Conservation (phyloP, 2,888 invertebrate genomes). For the Argynnis bischoffii region DNA sequence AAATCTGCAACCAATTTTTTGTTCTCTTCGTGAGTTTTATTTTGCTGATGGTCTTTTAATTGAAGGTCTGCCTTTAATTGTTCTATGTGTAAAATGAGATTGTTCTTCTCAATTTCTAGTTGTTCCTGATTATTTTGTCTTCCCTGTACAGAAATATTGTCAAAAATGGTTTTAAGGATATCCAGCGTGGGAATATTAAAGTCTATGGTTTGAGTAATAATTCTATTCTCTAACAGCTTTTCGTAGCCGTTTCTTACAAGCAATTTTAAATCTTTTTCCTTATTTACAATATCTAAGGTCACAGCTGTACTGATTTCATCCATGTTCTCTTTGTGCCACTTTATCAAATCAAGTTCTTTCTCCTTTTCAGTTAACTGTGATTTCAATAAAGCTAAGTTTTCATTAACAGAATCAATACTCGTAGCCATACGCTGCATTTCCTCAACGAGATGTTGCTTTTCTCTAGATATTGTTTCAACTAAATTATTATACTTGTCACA, state of each 20-base stretch:
- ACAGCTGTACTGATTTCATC: constrained; percentile 67
- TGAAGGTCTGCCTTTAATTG: constrained; percentile 48
- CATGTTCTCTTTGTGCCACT: constrained; percentile 59
- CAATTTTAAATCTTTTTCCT: constrained; percentile 57
- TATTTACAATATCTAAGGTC: constrained; percentile 63
- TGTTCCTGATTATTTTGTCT: constrained; percentile 27
- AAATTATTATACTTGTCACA: constrained; percentile 51
- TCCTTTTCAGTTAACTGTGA: constrained; percentile 57
- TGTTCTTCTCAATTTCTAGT: constrained; percentile 46
- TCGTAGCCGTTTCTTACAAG: constrained; percentile 52
- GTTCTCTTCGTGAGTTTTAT: constrained; percentile 47
- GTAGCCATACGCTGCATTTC: constrained; percentile 49
- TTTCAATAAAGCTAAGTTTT: constrained; percentile 54
- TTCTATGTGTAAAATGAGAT: constrained; percentile 48
- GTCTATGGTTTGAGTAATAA: constrained; percentile 51
- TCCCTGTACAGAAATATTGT: constrained; percentile 49
- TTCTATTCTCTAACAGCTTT: constrained; percentile 52
- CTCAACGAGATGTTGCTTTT: constrained; percentile 51
- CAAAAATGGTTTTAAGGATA: constrained; percentile 54
- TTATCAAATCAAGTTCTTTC: constrained; percentile 59
- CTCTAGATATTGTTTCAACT: constrained; percentile 46
- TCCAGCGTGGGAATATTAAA: constrained; percentile 46
- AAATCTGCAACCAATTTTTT: constrained; percentile 46
- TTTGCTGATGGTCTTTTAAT: constrained; percentile 51
- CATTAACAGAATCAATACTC: constrained; percentile 53